phyloP scores from a whole-genome alignment of 1,140 invertebrate genomes.

The Drosophila ironensis region DNA sequence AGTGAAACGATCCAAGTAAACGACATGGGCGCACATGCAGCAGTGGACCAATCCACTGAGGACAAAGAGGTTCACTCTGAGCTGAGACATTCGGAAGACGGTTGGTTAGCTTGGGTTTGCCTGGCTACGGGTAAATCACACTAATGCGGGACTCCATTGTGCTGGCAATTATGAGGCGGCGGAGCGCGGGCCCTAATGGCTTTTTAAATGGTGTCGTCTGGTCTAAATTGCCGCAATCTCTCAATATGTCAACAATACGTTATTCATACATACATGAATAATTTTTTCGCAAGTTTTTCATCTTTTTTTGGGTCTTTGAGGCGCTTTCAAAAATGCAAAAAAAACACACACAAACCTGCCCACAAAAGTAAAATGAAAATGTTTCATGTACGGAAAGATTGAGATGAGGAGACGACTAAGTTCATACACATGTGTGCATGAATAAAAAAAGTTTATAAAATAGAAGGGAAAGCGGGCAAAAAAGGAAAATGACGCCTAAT shows the following conservation, averaged over 20 bases:
- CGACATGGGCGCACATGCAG: conserved; percentile 15
- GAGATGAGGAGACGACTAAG: conserved; percentile 47
- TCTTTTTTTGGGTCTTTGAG: conserved; percentile 14
- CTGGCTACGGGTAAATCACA: conserved; percentile 10
- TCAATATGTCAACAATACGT: conserved; percentile 39
- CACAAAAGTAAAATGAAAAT: conserved; percentile 55
- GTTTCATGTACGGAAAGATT: conserved; percentile 54
- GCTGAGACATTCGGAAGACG: conserved; percentile 11
- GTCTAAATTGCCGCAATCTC: conserved; percentile 44
- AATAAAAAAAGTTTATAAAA: conserved; percentile 23
- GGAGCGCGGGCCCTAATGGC: conserved; percentile 30
- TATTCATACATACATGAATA: conserved; percentile 12
- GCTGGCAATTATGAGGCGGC: conserved; percentile 7
- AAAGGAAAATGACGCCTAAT: neutral
- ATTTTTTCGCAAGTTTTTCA: neutral
- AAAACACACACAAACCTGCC: conserved; percentile 1
- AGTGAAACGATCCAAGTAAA: conserved; percentile 37
- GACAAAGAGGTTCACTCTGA: conserved; percentile 1
- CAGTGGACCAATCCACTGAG: neutral
- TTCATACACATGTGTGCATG: conserved; percentile 15
- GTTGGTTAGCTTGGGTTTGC: conserved; percentile 1
- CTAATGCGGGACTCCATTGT: conserved; percentile 30
- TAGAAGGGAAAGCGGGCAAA: conserved; percentile 4
- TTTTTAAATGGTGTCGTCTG: conserved; percentile 49
- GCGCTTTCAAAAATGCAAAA: conserved; percentile 21